Conservation (phyloP, 2,113 vertebrate species). For the Menura novaehollandiae region DNA sequence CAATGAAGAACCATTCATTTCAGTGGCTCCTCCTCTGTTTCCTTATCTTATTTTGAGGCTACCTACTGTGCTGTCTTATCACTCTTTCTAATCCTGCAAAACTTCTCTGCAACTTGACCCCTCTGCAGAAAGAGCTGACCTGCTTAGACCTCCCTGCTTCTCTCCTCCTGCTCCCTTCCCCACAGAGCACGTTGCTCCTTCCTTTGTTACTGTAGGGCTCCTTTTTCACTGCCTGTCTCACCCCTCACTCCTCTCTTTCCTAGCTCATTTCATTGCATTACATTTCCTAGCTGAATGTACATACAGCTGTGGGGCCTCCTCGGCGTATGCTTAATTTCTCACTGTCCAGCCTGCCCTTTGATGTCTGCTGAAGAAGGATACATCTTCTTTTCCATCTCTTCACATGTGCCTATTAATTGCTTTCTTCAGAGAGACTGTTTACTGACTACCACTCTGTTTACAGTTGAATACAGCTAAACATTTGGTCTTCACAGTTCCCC, state of each 20-base stretch:
- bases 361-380: conserved; percentile 41
- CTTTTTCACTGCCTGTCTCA: neutral
- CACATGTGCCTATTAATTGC: conserved; percentile 67
- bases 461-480: conserved; percentile 58
- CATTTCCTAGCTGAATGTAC: neutral
- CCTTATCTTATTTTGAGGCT: conserved; percentile 42
- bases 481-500: conserved; percentile 55
- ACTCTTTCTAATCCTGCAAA: conserved; percentile 14
- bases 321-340: neutral
- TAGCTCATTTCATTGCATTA: neutral
- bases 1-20: neutral
- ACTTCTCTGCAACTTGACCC: conserved; percentile 7
- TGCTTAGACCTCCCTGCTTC: neutral
- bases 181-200: neutral
- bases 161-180: neutral
- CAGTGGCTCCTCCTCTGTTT: conserved; percentile 16
- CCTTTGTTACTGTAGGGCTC: neutral
- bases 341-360: conserved; percentile 62
- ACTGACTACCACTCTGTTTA: conserved; percentile 63
- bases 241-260: neutral
- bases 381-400: conserved; percentile 67
- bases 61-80: conserved; percentile 47
- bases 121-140: neutral
- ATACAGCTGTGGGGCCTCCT: neutral
- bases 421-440: conserved; percentile 65